Percentiles rank a stretch among this genome's conserved stretches.
Conservation (phyloP, 2,113 vertebrate genomes). For the Castor canadensis region DNA sequence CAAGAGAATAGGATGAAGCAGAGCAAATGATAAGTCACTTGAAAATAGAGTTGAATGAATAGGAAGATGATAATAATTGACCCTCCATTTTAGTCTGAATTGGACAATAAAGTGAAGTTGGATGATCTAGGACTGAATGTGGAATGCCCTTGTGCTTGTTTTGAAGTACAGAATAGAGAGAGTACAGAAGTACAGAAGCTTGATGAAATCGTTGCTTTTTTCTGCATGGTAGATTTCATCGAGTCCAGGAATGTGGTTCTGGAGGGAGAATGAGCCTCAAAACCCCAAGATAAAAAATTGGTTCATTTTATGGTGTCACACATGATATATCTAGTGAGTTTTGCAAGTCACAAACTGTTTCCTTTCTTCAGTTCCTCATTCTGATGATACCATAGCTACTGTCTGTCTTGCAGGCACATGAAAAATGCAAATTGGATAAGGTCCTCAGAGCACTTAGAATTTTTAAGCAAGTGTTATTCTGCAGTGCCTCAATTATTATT, state of each 20-base stretch:
- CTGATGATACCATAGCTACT: not conserved
- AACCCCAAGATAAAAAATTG: not conserved
- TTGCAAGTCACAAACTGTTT: slow-evolving; percentile 15
- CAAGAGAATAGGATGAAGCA: not conserved
- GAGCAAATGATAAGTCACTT: not conserved
- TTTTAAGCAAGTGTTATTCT: slow-evolving; percentile 12
- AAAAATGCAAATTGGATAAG: slow-evolving; percentile 24
- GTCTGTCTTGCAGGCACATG: not conserved
- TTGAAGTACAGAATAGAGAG: not conserved
- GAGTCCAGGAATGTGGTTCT: not conserved
- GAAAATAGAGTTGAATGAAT: not conserved
- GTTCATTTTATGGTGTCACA: not conserved
- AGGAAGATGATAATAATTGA: not conserved
- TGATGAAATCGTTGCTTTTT: not conserved
- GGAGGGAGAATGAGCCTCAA: not conserved
- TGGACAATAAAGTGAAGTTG: not conserved
- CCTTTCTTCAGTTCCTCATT: not conserved
- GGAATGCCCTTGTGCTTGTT: slow-evolving; percentile 9
- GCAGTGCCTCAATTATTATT: not conserved
- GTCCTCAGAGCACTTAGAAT: not conserved
- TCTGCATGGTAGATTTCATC: not conserved
- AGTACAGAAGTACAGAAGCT: not conserved
- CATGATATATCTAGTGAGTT: slow-evolving; percentile 48
- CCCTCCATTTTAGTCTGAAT: not conserved
- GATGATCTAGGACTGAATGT: not conserved